Evolutionary conservation across 2,888 invertebrate species (phyloP), one percentile per base, ranked within the genome.

Genomic region (Caenorhabditis imperialis): DNA sequence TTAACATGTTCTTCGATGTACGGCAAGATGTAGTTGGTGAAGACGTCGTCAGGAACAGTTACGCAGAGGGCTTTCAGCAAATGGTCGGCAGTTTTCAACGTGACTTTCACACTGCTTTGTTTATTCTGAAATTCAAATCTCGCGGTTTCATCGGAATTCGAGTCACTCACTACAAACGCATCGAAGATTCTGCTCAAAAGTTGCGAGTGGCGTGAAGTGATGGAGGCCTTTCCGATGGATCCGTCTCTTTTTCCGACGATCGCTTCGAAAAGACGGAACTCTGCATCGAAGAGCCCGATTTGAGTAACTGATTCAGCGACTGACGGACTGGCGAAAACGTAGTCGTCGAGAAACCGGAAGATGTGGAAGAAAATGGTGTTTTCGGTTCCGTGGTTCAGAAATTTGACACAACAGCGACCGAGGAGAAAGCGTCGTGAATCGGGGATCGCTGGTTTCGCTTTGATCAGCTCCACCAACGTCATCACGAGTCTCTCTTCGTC

Each of bases 401-500:
- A 73, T 44, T 73, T 55, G 1, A 73, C 40, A 20, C 73, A 73
- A 18, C 61, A 61, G 2, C 55, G 18, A 6, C 48, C 45, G 16
- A 73, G 44, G 12, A 60, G 37, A 20, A 67, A 27, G 10, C 50
- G 47, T 35, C 44, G 48, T 1, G 54, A 22, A 16, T 73, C 44
- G 1, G 38, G 47, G 8, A 73, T 35, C 14, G 57, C 40, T 0
- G 48, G 55, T 42, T 50, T 47, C 5, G 50, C 30, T 27, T 65
- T 65, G 8, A 65, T 50, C 35, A 65, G 18, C 22, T 65, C 65
- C 0, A 35, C 55, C 20, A 65, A 18, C 5, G 48, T 58, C 55
- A 61, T 72, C 20, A 72, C 60, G 2, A 72, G 42, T 23, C 72
- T 35, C n/a, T 72, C 72, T 25, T 63, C 63, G 40, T 72, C 72